Conservation (phyloP, 2,888 invertebrate species). For the Pyrocoelia pectoralis region DNA sequence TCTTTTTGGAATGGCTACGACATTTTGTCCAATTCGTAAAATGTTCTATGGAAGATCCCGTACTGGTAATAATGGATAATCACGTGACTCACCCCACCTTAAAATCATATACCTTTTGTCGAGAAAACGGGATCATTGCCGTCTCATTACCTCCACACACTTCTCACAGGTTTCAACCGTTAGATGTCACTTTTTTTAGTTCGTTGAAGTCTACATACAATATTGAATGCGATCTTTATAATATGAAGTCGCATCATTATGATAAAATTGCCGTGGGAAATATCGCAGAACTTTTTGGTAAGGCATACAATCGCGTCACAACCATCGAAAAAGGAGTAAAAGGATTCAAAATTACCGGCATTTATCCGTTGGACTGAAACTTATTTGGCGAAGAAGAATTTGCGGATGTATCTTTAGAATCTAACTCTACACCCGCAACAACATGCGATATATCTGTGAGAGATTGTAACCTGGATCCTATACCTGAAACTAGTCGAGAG, state of each 20-base stretch:
- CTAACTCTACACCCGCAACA: background rate
- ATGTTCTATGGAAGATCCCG: background rate
- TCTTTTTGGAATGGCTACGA: background rate
- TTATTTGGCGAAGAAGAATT: conserved; percentile 5
- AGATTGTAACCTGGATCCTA: conserved; percentile 1
- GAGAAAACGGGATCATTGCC: background rate
- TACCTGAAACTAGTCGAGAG: background rate
- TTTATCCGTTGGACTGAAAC: background rate
- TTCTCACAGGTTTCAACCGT: background rate
- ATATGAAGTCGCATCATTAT: background rate
- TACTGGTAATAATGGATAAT: background rate
- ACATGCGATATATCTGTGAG: no score
- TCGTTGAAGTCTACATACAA: background rate
- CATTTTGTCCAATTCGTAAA: background rate
- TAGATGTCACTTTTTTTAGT: background rate
- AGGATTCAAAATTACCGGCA: background rate
- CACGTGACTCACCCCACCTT: background rate
- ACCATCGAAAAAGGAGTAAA: background rate
- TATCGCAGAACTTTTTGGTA: background rate
- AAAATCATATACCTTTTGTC: background rate
- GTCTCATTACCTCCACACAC: conserved; percentile 2
- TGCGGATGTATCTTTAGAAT: background rate
- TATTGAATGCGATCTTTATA: background rate
- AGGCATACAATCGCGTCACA: background rate
- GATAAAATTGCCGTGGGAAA: background rate